Percentiles rank a stretch among this genome's conserved stretches.
These are phyloP conservation scores for Xenus cinereus DNA, from an alignment of 2,113 vertebrate genomes.

Conservation along the genomic window DNA sequence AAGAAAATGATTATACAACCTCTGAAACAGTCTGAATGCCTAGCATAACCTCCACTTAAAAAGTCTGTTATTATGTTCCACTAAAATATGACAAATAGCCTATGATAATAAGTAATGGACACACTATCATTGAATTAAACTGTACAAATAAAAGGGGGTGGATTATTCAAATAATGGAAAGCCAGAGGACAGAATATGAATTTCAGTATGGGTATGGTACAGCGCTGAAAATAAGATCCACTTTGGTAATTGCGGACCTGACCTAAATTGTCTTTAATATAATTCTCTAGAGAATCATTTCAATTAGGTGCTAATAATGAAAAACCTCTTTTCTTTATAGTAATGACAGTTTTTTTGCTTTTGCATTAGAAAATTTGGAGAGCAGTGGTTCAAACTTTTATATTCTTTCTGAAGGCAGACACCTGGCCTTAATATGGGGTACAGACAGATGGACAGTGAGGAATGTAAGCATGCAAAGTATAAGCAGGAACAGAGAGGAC, in stretches of 20 bases:
- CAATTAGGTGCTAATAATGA: slow-evolving; percentile 9
- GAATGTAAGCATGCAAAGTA: background rate
- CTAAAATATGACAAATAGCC: slow-evolving; percentile 33
- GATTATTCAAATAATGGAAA: background rate
- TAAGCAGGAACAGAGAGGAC: background rate
- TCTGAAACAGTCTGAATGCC: background rate
- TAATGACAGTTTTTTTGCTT: background rate
- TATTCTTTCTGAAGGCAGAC: background rate
- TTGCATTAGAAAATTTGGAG: background rate
- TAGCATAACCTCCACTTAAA: background rate
- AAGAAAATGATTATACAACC: background rate
- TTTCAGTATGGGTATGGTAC: background rate
- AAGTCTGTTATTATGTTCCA: slow-evolving; percentile 7
- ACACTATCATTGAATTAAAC: slow-evolving; percentile 2
- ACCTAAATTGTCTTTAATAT: slow-evolving; percentile 19
- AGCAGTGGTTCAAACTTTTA: background rate
- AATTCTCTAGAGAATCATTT: slow-evolving; percentile 1
- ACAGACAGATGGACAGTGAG: background rate
- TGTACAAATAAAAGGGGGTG: background rate
- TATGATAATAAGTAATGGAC: background rate
- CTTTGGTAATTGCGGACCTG: background rate
- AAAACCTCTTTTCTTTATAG: background rate
- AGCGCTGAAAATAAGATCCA: background rate
- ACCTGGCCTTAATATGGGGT: background rate
- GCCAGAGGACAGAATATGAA: background rate